These are phyloP conservation scores for Coendou prehensilis DNA, from an alignment of 2,797 vertebrate species.

Conservation along the genomic window DNA sequence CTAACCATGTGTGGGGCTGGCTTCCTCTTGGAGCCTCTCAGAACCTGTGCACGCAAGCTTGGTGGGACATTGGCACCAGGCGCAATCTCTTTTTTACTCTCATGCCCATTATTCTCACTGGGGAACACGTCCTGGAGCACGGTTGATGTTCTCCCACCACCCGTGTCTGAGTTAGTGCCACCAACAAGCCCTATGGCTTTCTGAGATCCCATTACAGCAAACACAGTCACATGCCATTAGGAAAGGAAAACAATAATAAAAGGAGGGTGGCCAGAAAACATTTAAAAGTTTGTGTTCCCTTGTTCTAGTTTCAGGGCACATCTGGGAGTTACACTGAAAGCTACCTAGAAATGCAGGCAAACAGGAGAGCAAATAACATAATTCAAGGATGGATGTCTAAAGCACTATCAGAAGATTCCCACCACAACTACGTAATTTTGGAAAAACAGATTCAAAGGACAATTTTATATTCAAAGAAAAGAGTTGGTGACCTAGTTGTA, in stretches of 20 bases:
- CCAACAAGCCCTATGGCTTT: neutral
- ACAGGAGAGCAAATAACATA: neutral
- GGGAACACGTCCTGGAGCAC: neutral
- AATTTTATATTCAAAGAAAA: neutral
- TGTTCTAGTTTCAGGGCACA: neutral
- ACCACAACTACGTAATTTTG: neutral
- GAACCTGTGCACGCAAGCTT: neutral
- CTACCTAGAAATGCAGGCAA: neutral
- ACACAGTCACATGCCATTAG: neutral
- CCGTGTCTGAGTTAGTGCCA: neutral
- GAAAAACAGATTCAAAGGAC: neutral
- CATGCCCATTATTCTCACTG: neutral
- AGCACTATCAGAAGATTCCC: neutral
- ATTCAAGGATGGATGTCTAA: neutral
- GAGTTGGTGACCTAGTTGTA: neutral
- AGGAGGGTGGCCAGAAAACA: neutral
- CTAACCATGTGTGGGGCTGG: neutral
- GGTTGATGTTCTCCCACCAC: neutral
- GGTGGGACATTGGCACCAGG: neutral
- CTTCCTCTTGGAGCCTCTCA: neutral
- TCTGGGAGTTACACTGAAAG: neutral
- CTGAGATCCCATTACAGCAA: neutral
- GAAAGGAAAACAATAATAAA: neutral
- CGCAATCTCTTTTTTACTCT: neutral
- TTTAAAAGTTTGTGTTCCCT: neutral